Percentiles rank a stretch among this genome's conserved stretches.
phyloP scores from a whole-genome alignment of 2,888 invertebrate species.

The Aphidoletes aphidimyza region DNA sequence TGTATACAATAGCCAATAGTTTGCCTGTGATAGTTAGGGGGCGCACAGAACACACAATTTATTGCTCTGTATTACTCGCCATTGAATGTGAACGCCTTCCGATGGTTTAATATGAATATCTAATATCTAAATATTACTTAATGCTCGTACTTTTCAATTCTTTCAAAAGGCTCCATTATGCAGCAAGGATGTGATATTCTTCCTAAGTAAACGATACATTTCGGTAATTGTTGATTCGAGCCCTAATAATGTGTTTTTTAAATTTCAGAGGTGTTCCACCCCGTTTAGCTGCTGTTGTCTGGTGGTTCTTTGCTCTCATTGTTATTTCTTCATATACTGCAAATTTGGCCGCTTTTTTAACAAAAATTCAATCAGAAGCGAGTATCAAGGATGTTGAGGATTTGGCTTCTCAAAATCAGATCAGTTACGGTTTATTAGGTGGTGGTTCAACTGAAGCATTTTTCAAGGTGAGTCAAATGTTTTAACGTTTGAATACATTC shows the following conservation, averaged over 20 bases:
- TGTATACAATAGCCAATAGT: no score
- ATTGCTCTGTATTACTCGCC: no score
- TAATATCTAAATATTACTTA: no score
- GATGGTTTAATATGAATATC: no score
- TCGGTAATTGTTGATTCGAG: no score
- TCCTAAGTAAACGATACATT: constrained; percentile 71
- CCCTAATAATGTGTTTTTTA: constrained; percentile 1
- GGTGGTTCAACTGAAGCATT: constrained; percentile 92
- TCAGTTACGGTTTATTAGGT: constrained; percentile 90
- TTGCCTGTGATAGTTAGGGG: no score
- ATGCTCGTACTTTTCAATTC: no score
- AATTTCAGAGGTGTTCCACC: constrained; percentile 77
- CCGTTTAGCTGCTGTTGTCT: constrained; percentile 79
- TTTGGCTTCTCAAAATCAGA: constrained; percentile 89
- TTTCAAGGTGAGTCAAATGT: constrained; percentile 77
- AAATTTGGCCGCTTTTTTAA: constrained; percentile 92
- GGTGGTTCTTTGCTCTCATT: constrained; percentile 86
- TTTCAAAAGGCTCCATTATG: constrained; percentile 92
- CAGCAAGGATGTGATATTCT: constrained; percentile 93
- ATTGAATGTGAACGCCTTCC: no score
- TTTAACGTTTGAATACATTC: constrained; percentile 78
- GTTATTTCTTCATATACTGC: constrained; percentile 89
- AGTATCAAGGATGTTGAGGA: constrained; percentile 91
- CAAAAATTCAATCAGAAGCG: constrained; percentile 87
- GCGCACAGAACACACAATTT: no score